These are phyloP conservation scores for Camelus dromedarius DNA, from an alignment of 2,113 vertebrate species.

Conservation along the genomic window DNA sequence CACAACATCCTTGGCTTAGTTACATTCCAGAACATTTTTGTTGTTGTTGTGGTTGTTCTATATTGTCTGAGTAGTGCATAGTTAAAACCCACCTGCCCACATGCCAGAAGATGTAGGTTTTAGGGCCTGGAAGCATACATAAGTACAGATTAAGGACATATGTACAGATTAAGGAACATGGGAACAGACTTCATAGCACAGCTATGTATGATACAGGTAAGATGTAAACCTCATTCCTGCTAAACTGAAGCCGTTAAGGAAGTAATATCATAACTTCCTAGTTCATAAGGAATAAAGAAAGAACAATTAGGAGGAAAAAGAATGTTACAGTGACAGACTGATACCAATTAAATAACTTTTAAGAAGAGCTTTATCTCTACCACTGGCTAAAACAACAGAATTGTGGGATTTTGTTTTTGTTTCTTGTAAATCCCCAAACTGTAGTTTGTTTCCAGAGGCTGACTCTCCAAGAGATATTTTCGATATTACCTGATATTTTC, in stretches of 20 bases:
- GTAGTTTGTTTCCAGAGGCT: background rate
- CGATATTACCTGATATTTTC: background rate
- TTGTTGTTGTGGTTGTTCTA: background rate
- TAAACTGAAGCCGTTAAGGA: background rate
- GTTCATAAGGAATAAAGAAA: slow-evolving; percentile 14
- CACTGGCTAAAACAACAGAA: background rate
- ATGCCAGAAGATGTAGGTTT: background rate
- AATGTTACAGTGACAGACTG: background rate
- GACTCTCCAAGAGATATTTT: background rate
- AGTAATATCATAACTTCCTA: background rate
- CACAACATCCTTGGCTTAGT: background rate
- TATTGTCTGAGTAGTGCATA: background rate
- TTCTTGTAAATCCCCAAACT: background rate
- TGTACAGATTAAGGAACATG: background rate
- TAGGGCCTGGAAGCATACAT: background rate
- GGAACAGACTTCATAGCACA: background rate
- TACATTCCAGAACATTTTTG: background rate
- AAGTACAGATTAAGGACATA: background rate
- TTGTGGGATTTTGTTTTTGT: background rate
- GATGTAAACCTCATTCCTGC: background rate
- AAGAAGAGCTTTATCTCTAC: background rate
- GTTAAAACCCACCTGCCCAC: background rate
- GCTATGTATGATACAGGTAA: background rate
- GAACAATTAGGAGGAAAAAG: background rate
- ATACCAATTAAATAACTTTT: background rate